Evolutionary conservation across 2,113 vertebrate species (phyloP), one percentile per base, ranked within the genome.

Genomic region (Pseudopodoces humilis): DNA sequence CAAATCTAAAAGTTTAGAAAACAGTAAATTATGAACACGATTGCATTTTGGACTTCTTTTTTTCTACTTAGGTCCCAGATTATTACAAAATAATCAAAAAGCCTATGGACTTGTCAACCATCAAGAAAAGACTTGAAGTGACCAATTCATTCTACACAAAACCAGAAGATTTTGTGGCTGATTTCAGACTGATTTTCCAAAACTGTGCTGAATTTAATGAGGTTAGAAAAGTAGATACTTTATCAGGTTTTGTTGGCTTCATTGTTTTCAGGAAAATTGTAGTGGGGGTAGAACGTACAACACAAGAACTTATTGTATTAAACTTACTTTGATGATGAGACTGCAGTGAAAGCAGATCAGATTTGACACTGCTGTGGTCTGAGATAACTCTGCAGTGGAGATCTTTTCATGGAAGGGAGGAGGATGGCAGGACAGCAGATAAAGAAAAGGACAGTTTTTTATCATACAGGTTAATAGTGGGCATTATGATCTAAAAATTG

Each of bases 151-250:
- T 96, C 85, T 98, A 98, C 59, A 91, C 96, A 62, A 98, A 97
- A 30, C 97, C 97, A 2, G 98, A 98, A 94, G 98, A 98, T 86
- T 98, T 98, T 88, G 96, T 98, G 60, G 97, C 98, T 58, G 98
- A 98, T 94, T 97, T 98, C 95, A 96, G 97, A 82, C 91, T 98
- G 88, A 98, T 98, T 92, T 98, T 98, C 94, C 97, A 92, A 83
- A 98, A 98, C 90, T 98, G 98, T 96, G 97, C 98, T 72, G 98
- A 98, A 96, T 98, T 98, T 95, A 98, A 98, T 92, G 98, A 98
- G 98, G 98, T 98, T 43, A 98, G 97, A 86, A 76, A 88, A 74
- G 3, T 1, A 69, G 33, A 74, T 69, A 33, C 17, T 46, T 83
- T 23, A 6, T 75, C 41, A 46, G 37, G 15, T 60, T 93, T 72